Conservation (phyloP, 1,140 invertebrate genomes). For the Nautilus pompilius region DNA sequence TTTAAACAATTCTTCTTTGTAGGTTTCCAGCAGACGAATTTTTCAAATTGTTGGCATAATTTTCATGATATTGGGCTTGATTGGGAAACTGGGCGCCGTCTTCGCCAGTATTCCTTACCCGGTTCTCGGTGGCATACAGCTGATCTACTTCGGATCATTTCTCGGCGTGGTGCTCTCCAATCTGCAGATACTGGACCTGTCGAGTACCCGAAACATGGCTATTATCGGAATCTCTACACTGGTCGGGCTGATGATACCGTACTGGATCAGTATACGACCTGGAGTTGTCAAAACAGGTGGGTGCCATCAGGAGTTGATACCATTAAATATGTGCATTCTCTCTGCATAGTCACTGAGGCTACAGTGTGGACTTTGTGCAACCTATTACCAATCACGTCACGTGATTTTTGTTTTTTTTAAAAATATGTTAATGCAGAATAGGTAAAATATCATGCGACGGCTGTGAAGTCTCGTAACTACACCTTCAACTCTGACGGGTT, state of each 20-base stretch:
- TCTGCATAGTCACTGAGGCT: too few species aligned
- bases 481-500: too few species aligned
- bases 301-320: too few species aligned
- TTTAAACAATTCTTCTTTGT: too few species aligned
- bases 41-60: constrained; percentile 75
- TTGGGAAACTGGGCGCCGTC: constrained; percentile 75
- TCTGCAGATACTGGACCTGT: constrained; percentile 37
- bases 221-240: constrained; percentile 51
- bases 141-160: constrained; percentile 71
- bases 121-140: constrained; percentile 81
- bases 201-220: constrained; percentile 39
- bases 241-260: constrained; percentile 46
- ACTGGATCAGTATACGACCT: constrained; percentile 10
- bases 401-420: too few species aligned
- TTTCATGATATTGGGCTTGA: constrained; percentile 66
- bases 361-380: too few species aligned
- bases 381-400: too few species aligned
- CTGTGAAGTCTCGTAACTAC: too few species aligned
- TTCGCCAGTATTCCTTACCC: constrained; percentile 86
- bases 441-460: too few species aligned
- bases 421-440: too few species aligned
- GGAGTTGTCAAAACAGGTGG: constrained; percentile 11
- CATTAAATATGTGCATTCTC: too few species aligned
- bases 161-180: constrained; percentile 11
- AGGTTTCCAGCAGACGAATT: constrained; percentile 80